Evolutionary conservation across 2,888 invertebrate genomes (phyloP).

Genomic region (Gortyna flavago): DNA sequence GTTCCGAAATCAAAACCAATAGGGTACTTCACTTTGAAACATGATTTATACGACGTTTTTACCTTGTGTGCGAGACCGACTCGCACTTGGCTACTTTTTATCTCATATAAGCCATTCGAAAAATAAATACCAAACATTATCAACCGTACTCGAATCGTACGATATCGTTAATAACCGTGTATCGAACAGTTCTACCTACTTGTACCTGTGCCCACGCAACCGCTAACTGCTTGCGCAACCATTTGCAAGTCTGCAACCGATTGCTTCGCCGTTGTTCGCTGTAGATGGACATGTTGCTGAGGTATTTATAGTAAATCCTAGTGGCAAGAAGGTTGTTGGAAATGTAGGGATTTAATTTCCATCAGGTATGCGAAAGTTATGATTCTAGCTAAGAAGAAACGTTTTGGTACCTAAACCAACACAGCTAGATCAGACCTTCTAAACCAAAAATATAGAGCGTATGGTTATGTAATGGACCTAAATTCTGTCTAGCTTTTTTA

Average conservation of each 20-base stretch:
- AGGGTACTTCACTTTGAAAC: too few species aligned
- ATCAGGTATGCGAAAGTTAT: too few species aligned
- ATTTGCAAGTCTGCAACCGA: slow-evolving; percentile 44
- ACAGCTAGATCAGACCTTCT: too few species aligned
- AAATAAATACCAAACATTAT: slow-evolving; percentile 26
- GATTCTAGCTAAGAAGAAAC: too few species aligned
- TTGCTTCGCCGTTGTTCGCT: slow-evolving; percentile 35
- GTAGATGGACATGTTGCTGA: slow-evolving; percentile 37
- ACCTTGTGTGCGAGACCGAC: background rate
- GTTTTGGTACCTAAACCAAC: too few species aligned
- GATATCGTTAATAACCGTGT: slow-evolving; percentile 36
- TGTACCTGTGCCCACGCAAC: slow-evolving; percentile 44
- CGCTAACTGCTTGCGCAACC: slow-evolving; percentile 48
- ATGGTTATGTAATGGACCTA: too few species aligned
- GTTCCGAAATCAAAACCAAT: too few species aligned
- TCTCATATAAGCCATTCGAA: slow-evolving; percentile 1
- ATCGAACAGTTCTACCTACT: slow-evolving; percentile 13
- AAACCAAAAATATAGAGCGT: too few species aligned
- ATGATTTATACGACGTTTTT: too few species aligned
- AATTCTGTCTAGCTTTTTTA: too few species aligned
- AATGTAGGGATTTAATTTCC: slow-evolving; percentile 6
- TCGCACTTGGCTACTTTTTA: background rate
- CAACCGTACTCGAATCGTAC: background rate
- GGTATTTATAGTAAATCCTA: slow-evolving; percentile 46
- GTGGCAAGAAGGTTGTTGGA: background rate